Conservation (phyloP, 1,140 invertebrate species). For the Drosophila nigromelanica region DNA sequence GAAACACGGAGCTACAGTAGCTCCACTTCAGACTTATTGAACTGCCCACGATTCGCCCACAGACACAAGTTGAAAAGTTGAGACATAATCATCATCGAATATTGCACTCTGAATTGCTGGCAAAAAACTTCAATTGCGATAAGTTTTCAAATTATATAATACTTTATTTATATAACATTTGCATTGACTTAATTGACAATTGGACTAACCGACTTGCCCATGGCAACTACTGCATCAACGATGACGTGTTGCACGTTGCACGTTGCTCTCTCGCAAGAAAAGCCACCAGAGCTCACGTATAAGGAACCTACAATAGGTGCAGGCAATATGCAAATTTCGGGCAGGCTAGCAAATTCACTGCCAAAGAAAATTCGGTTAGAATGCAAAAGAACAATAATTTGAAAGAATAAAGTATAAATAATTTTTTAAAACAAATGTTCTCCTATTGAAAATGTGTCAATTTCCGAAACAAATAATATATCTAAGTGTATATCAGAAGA, state of each 20-base stretch:
- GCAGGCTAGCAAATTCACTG: constrained; percentile 12
- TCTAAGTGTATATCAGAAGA: too few relatives aligned
- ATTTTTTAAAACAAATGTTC: too few relatives aligned
- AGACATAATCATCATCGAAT: constrained; percentile 37
- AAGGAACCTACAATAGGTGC: constrained; percentile 11
- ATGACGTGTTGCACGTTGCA: constrained; percentile 58
- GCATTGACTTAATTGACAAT: constrained; percentile 65
- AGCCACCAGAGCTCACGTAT: constrained; percentile 10
- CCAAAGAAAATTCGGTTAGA: too few relatives aligned
- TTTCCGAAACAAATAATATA: too few relatives aligned
- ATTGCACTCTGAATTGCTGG: constrained; percentile 35
- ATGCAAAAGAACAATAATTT: neutral
- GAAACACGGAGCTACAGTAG: constrained; percentile 54
- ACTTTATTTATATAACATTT: constrained; percentile 60
- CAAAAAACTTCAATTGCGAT: constrained; percentile 7
- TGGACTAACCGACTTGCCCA: constrained; percentile 40
- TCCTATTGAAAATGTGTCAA: too few relatives aligned
- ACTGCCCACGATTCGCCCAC: constrained; percentile 48
- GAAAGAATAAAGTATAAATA: neutral
- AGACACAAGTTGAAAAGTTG: neutral
- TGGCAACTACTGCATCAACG: constrained; percentile 33
- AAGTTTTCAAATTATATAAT: constrained; percentile 56
- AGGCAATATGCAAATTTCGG: constrained; percentile 2
- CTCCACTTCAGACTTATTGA: constrained; percentile 41
- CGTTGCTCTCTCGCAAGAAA: neutral